phyloP scores from a whole-genome alignment of 2,113 vertebrate genomes.

The Spermophilus dauricus region DNA sequence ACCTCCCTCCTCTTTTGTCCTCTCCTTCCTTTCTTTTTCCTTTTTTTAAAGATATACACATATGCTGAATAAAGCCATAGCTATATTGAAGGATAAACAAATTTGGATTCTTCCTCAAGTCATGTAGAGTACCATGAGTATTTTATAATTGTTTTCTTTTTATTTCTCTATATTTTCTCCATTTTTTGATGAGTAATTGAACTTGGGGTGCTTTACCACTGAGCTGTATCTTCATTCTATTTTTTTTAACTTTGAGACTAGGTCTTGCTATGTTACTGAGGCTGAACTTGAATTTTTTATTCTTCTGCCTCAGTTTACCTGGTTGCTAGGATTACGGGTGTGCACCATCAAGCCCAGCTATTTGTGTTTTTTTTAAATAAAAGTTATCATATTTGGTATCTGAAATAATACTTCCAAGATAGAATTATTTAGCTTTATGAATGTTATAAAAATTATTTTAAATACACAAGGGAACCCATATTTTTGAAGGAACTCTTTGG shows the following conservation, averaged over 20 bases:
- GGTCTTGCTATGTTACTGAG: no score
- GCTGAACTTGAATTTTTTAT: no score
- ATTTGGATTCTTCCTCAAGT: background rate
- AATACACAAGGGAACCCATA: background rate
- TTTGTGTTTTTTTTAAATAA: background rate
- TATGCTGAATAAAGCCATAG: background rate
- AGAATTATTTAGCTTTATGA: background rate
- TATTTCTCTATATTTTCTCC: no score
- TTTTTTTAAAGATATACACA: background rate
- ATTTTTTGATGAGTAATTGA: no score
- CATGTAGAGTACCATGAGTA: background rate
- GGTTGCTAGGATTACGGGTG: no score
- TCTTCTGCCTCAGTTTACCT: no score
- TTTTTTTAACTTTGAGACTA: no score
- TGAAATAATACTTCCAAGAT: background rate
- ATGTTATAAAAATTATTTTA: conserved; percentile 13
- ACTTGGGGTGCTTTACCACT: no score
- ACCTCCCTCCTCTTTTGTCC: no score
- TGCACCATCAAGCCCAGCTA: no score
- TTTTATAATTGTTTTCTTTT: background rate
- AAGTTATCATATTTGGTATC: background rate
- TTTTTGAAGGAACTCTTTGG: background rate
- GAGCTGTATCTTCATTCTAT: no score
- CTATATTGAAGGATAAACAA: background rate
- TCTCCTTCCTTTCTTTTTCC: background rate